These are phyloP conservation scores for Cenopis cana DNA, from an alignment of 2,888 invertebrate species.

Conservation along the genomic window DNA sequence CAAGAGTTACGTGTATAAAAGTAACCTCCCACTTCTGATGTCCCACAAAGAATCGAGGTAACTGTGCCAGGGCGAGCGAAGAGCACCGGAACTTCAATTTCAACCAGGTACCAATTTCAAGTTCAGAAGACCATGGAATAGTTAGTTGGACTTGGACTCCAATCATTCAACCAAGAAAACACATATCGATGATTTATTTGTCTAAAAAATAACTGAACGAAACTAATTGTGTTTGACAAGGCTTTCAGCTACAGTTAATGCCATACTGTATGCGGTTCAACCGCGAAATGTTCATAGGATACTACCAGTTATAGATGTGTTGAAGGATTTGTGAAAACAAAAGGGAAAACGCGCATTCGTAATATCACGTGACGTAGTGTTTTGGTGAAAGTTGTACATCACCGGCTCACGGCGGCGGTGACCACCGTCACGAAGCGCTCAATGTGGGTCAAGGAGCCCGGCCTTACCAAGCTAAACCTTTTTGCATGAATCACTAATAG, in stretches of 20 bases:
- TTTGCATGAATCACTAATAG: conserved; percentile 62
- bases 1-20: conserved; percentile 59
- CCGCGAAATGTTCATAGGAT: conserved; percentile 33
- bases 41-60: conserved; percentile 73
- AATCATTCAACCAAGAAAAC: conserved; percentile 43
- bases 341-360: conserved; percentile 55
- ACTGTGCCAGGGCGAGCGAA: conserved; percentile 78
- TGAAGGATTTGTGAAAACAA: conserved; percentile 49
- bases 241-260: conserved; percentile 6
- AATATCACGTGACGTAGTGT: conserved; percentile 61
- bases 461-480: conserved; percentile 67
- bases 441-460: conserved; percentile 79
- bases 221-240: conserved; percentile 16
- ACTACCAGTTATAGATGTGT: conserved; percentile 26
- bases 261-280: conserved; percentile 11
- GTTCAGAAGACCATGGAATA: conserved; percentile 62
- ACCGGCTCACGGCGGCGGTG: conserved; percentile 61
- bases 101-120: conserved; percentile 57
- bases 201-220: conserved; percentile 1
- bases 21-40: conserved; percentile 67
- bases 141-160: too few species aligned
- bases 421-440: conserved; percentile 68
- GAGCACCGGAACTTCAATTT: conserved; percentile 73
- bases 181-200: conserved; percentile 15
- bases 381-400: conserved; percentile 81